phyloP scores from a whole-genome alignment of 2,797 vertebrate species.

The Typhlichthys eigenmanni region DNA sequence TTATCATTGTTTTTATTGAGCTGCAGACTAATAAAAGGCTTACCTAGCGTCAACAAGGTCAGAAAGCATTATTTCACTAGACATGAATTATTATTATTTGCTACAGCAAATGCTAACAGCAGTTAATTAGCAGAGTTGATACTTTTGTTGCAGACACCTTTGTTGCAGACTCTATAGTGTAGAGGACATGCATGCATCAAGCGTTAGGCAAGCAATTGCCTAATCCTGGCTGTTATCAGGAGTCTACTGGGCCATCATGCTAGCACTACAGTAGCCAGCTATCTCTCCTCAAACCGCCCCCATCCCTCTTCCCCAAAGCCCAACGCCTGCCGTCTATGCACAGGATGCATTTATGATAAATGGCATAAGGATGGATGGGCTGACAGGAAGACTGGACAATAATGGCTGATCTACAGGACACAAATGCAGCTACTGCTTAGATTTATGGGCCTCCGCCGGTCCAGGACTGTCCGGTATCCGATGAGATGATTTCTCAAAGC shows the following conservation, averaged over 20 bases:
- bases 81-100: too few species aligned
- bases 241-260: constrained; percentile 30
- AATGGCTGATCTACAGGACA: constrained; percentile 98
- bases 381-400: constrained; percentile 95
- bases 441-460: constrained; percentile 87
- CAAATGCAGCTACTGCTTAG: constrained; percentile 90
- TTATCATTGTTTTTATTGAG: constrained; percentile 40
- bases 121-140: not conserved
- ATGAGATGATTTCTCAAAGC: constrained; percentile 94
- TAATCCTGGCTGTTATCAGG: constrained; percentile 15
- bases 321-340: constrained; percentile 56
- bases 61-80: too few species aligned
- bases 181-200: not conserved
- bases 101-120: not conserved
- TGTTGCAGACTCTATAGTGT: not conserved
- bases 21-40: constrained; percentile 41
- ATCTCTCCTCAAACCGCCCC: not conserved
- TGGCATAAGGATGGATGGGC: constrained; percentile 95
- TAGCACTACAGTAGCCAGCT: constrained; percentile 9
- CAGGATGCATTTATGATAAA: constrained; percentile 92
- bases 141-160: not conserved
- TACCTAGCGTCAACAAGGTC: constrained; percentile 12
- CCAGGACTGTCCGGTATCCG: constrained; percentile 88
- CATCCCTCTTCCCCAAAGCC: constrained; percentile 27
- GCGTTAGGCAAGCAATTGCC: too few species aligned